Evolutionary conservation across 2,113 vertebrate species (phyloP), one percentile per base, ranked within the genome.

Genomic region (Panthera uncia): DNA sequence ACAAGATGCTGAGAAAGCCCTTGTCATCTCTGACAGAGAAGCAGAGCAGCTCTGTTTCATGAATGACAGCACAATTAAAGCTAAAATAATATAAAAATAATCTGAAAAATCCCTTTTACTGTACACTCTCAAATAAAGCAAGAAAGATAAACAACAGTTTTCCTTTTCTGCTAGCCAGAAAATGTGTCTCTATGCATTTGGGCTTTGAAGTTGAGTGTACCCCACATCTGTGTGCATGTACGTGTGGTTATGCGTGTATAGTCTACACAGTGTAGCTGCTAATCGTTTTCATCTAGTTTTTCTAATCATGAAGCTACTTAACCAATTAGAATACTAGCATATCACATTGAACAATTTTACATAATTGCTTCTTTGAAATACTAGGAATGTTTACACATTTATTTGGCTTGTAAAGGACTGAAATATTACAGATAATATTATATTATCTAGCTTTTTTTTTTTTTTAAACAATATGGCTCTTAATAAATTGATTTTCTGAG

Each of bases 361-460:
- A 98, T 98, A 98, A 98, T 99, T 99, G 98, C 94, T 88, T 98
- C 98, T 98, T 99, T 98, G 98, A 99, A 99, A 98, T 98, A 98
- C 98, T 98, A 99, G 99, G 98, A 99, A 99, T 95, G 97, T 98
- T 98, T 98, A 99, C 98, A 99, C 98, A 97, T 98, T 98, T 99
- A 99, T 99, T 99, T 99, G 99, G 99, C 99, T 99, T 99, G 95
- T 96, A 98, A 98, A 99, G 98, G 98, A 98, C 98, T 99, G 98
- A 97, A 98, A 98, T 98, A 98, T 97, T 98, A 99, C 98, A 99
- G 98, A 97, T 98, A 99, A 98, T 96, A 98, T 98, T 98, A 98
- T 93, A 98, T 98, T 98, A 98, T 95, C 98, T 99, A 99, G 90
- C 96, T 98, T 97, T 96, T 96, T 95, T 98, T 97, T 93, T 95